These are phyloP conservation scores for Xyrauchen texanus DNA, from an alignment of 2,113 vertebrate genomes.

Conservation along the genomic window DNA sequence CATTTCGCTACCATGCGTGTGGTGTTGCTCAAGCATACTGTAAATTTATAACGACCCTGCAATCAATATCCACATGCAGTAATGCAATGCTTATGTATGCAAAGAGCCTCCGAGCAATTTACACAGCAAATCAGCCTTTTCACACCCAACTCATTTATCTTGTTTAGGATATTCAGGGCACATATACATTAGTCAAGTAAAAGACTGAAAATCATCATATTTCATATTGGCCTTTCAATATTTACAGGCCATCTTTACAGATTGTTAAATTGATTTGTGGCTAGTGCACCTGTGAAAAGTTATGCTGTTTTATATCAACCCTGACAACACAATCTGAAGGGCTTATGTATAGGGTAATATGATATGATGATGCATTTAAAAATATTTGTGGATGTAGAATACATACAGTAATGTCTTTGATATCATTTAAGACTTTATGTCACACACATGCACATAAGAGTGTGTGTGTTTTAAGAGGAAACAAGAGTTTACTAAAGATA, in stretches of 20 bases:
- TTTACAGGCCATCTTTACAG: constrained; percentile 26
- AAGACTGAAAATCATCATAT: constrained; percentile 19
- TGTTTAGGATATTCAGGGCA: background rate
- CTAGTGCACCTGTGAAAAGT: background rate
- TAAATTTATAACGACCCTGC: constrained; percentile 3
- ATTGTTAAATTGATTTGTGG: constrained; percentile 41
- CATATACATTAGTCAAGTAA: constrained; percentile 21
- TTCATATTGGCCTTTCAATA: constrained; percentile 36
- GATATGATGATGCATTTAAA: constrained; percentile 7
- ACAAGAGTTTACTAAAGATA: background rate
- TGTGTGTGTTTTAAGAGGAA: background rate
- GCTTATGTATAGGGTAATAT: background rate
- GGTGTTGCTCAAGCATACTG: background rate
- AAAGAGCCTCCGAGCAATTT: constrained; percentile 4
- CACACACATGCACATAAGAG: too few relatives aligned
- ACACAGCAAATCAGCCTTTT: constrained; percentile 5
- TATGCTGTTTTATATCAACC: constrained; percentile 26
- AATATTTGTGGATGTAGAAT: constrained; percentile 13
- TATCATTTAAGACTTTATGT: background rate
- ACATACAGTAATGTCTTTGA: background rate
- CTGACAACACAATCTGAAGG: constrained; percentile 7
- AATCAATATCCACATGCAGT: constrained; percentile 15
- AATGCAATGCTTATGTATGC: constrained; percentile 1
- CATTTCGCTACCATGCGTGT: background rate
- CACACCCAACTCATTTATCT: background rate